Conservation (phyloP, 2,113 vertebrate species). For the Loxodonta africana region DNA sequence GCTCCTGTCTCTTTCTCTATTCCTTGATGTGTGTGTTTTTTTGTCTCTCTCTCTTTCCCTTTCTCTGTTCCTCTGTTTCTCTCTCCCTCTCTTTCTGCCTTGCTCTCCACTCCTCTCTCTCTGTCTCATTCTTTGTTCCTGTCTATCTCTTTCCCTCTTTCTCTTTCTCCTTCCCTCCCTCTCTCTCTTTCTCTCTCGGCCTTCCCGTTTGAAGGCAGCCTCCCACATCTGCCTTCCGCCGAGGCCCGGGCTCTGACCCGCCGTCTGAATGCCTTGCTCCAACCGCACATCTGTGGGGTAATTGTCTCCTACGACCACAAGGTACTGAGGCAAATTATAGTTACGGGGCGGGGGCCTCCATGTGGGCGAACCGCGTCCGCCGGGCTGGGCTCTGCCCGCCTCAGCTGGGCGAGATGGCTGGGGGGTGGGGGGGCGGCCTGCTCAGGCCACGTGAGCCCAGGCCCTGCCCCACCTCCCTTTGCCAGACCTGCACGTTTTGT, state of each 20-base stretch:
- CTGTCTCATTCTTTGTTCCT: neutral
- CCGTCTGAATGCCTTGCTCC: conserved; percentile 37
- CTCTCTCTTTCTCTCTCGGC: neutral
- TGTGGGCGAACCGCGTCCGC: neutral
- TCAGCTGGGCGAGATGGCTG: neutral
- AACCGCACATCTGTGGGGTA: neutral
- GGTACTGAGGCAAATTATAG: neutral
- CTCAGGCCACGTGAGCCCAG: neutral
- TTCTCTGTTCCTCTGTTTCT: too few species aligned
- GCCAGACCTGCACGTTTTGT: neutral
- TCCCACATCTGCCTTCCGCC: conserved; percentile 70
- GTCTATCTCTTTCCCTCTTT: neutral
- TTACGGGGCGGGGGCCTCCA: conserved; percentile 5
- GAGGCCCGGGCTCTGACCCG: conserved; percentile 51
- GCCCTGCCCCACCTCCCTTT: neutral
- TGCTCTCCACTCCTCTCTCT: neutral
- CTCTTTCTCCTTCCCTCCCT: neutral
- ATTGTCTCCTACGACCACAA: neutral
- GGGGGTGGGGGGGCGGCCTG: neutral
- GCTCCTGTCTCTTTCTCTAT: neutral
- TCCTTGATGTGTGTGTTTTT: too few species aligned
- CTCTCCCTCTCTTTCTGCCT: neutral
- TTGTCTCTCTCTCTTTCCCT: neutral
- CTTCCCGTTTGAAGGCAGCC: conserved; percentile 13
- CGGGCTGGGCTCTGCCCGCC: neutral